These are phyloP conservation scores for Stegostoma tigrinum DNA, from an alignment of 2,113 vertebrate species.

Conservation along the genomic window DNA sequence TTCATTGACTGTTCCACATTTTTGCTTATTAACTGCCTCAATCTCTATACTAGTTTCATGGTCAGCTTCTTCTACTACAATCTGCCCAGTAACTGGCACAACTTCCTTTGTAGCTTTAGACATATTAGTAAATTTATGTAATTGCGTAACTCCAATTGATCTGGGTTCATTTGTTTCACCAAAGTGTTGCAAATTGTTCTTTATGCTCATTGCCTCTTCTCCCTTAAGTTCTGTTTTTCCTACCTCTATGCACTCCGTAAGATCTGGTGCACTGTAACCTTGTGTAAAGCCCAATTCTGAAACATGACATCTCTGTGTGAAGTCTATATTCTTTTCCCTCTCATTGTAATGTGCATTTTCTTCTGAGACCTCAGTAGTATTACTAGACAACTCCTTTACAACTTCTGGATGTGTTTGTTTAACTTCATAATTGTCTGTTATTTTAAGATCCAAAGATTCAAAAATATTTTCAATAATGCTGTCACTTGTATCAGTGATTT, in stretches of 20 bases:
- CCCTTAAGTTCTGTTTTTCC: background rate
- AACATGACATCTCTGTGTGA: background rate
- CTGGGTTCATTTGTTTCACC: background rate
- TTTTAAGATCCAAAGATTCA: background rate
- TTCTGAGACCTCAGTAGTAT: background rate
- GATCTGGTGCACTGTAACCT: background rate
- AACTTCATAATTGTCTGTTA: background rate
- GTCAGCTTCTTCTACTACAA: background rate
- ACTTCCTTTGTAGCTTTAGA: background rate
- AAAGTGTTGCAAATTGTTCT: background rate
- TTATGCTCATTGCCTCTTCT: background rate
- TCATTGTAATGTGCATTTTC: background rate
- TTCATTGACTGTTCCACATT: background rate
- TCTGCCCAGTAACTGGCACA: background rate
- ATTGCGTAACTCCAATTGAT: background rate
- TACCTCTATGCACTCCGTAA: background rate
- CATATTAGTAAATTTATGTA: background rate
- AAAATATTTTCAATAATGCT: conserved; percentile 14
- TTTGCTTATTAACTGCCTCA: background rate
- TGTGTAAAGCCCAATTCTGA: background rate
- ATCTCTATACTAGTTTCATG: too few relatives aligned
- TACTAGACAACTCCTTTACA: background rate
- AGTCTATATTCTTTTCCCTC: background rate
- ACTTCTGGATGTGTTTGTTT: background rate
- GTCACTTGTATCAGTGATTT: background rate